Evolutionary conservation across 2,113 vertebrate species (phyloP).

Genomic region (Bos indicus): DNA sequence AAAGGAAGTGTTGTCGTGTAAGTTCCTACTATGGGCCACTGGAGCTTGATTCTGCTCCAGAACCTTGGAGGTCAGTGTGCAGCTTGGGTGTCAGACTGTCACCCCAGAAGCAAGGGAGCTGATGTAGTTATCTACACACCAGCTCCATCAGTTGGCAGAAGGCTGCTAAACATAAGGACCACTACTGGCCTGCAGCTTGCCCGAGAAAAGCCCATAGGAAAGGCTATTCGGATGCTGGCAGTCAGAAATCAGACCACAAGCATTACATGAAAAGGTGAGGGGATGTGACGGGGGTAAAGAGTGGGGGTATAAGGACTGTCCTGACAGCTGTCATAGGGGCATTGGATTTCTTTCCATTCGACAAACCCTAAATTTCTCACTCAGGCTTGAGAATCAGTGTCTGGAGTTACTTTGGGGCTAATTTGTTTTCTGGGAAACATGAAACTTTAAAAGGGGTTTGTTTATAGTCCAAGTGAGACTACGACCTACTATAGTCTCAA

Average conservation of each 20-base stretch:
- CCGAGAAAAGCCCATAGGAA: not conserved
- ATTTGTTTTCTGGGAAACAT: not conserved
- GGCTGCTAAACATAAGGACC: not conserved
- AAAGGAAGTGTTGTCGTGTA: not conserved
- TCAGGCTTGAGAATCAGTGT: not conserved
- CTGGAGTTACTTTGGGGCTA: not conserved
- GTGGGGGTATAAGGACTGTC: not conserved
- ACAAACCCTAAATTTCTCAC: not conserved
- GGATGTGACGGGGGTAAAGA: rapidly evolving
- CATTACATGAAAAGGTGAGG: not conserved
- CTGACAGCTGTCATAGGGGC: not conserved
- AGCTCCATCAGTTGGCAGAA: not conserved
- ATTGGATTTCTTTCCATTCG: not conserved
- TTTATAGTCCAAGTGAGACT: not conserved
- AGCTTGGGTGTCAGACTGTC: not conserved
- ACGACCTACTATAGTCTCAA: not conserved
- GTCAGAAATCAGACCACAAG: not conserved
- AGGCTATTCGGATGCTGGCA: not conserved
- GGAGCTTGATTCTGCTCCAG: not conserved
- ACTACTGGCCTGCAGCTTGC: not conserved
- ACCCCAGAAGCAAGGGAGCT: not conserved
- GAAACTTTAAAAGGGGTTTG: not conserved
- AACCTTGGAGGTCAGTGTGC: too few species aligned
- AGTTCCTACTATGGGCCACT: not conserved
- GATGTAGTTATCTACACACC: not conserved